phyloP scores from a whole-genome alignment of 2,113 vertebrate genomes.

The Leptodactylus fuscus region DNA sequence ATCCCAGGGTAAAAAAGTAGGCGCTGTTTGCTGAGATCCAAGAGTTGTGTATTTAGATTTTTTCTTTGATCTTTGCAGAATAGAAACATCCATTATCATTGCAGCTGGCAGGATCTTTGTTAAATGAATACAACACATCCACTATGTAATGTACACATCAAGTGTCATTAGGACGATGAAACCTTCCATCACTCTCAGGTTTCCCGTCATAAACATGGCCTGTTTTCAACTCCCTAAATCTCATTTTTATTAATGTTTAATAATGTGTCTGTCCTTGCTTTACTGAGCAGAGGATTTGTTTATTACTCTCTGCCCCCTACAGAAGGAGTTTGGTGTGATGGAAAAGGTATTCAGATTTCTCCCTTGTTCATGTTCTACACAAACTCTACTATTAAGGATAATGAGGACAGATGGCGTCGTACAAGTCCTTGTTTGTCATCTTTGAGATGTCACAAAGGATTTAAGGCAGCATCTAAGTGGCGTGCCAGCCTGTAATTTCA shows the following conservation, averaged over 20 bases:
- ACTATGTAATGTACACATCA: constrained; percentile 12
- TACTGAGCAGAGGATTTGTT: constrained; percentile 35
- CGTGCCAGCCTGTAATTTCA: constrained; percentile 49
- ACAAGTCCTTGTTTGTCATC: constrained; percentile 50
- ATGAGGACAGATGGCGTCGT: constrained; percentile 50
- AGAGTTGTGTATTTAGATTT: no score
- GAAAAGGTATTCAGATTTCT: constrained; percentile 29
- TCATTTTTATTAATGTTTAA: constrained; percentile 48
- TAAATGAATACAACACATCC: neutral
- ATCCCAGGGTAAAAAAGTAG: no score
- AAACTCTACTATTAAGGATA: constrained; percentile 33
- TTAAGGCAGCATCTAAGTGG: constrained; percentile 46
- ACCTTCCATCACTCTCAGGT: constrained; percentile 17
- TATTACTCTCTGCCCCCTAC: neutral
- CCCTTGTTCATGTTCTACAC: constrained; percentile 27
- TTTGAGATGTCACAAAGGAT: constrained; percentile 52
- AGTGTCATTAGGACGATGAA: constrained; percentile 32
- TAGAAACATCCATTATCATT: neutral
- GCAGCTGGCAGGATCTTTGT: neutral
- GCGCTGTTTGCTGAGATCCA: no score
- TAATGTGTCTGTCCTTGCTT: constrained; percentile 32
- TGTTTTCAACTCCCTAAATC: constrained; percentile 23
- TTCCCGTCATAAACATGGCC: neutral
- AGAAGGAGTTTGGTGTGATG: constrained; percentile 32
- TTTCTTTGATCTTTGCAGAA: neutral